Base-by-base conservation (phyloP, 2,888 invertebrate genomes). In the Rutpela maculata region DNA sequence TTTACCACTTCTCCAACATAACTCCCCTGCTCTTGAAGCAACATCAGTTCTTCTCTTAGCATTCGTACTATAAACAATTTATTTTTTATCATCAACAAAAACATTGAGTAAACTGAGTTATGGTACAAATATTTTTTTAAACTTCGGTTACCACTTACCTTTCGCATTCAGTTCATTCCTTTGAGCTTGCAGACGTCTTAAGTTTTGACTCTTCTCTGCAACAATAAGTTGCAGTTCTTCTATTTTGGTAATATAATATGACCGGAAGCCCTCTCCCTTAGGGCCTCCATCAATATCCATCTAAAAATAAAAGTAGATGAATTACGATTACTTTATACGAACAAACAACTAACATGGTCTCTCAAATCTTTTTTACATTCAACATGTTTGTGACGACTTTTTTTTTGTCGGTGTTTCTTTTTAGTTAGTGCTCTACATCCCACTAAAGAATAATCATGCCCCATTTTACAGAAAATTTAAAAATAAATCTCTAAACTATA, bases 1-100 rank as follows among this genome's bases (percentile, higher is more conserved):
- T 99, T 99, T 0, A 99, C 99, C 5, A 99, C 99, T 91, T 99
- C 99, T 11, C 99, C 99, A 2, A 99, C 99, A 91, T 99, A 99
- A 18, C 99, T 99, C 15, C 99, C 99, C 89, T 99, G 99, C 88
- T 99, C 99, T 89, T 96, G 96, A 12, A 99, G 92, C 31, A 99
- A 92, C 91, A 99, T 99, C 0, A 99, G 91, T 89, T 99, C 99
- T 88, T 99, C 99, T 10, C 99, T 94, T 78, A 99, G 90, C 97
- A 99, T 97, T 43, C 99, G 95, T 62, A 99, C 99, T 97, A 87
- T 26, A 43, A 19, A 62, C n/a, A 35, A 35, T 26, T 35, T 9
- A 35, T 35, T 35, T 35, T 35, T 35, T 35, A 35, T 35, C 31
- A 3, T 35, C 7, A 35, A 9, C 31, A 35, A 35, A 35, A 5